phyloP scores from a whole-genome alignment of 2,888 invertebrate genomes.

The Dendrolimus houi region DNA sequence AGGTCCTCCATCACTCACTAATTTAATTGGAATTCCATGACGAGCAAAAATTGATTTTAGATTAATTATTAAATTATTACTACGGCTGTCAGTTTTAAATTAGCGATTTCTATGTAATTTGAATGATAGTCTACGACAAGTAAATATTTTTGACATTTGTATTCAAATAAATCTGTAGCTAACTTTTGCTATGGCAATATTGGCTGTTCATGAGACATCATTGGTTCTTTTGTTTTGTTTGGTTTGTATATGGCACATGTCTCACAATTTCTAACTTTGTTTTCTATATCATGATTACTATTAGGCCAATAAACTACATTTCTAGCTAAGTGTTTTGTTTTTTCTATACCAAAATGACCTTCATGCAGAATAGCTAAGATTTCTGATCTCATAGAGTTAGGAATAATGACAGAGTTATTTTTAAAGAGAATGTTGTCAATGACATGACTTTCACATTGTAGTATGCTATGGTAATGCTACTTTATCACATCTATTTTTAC shows the following conservation, averaged over 20 bases:
- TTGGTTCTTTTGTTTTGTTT: constrained; percentile 2
- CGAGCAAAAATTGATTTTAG: constrained; percentile 10
- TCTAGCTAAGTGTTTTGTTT: constrained; percentile 5
- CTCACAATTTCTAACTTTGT: constrained; percentile 1
- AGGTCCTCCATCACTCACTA: constrained; percentile 6
- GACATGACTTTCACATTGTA: constrained; percentile 6
- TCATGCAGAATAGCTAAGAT: constrained; percentile 4
- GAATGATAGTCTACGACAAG: constrained; percentile 11
- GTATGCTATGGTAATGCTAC: constrained; percentile 6
- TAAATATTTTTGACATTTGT: constrained; percentile 7
- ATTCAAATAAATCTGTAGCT: constrained; percentile 11
- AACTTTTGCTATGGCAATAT: constrained; percentile 9
- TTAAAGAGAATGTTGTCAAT: constrained; percentile 5
- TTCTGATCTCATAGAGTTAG: constrained; percentile 2
- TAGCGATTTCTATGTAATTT: constrained; percentile 6
- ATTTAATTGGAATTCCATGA: constrained; percentile 6
- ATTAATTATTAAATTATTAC: constrained; percentile 1
- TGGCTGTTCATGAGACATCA: constrained; percentile 1
- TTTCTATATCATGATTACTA: constrained; percentile 6
- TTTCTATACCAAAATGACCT: constrained; percentile 8
- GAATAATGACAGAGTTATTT: constrained; percentile 3
- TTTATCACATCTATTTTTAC: constrained; percentile 1
- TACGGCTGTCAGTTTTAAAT: background rate
- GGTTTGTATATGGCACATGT: background rate
- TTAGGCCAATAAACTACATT: constrained; percentile 9